Evolutionary conservation across 2,797 vertebrate species (phyloP).

Genomic region (Microctenopoma lineatum): DNA sequence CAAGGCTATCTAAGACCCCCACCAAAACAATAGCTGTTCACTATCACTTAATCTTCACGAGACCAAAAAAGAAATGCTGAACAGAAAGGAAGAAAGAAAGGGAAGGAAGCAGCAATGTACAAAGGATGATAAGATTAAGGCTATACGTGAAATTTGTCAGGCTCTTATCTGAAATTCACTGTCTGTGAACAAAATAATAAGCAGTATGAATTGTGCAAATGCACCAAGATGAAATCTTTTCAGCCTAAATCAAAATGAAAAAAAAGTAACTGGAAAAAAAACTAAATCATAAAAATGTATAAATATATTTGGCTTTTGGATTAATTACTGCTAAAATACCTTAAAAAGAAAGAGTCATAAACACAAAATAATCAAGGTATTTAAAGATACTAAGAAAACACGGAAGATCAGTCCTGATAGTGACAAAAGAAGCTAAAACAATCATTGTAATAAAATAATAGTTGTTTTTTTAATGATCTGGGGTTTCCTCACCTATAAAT

Average conservation of each 20-base stretch:
- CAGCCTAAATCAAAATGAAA: slow-evolving; percentile 68
- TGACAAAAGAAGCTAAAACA: not conserved
- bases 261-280: slow-evolving; percentile 43
- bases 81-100: slow-evolving; percentile 41
- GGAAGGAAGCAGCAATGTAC: slow-evolving; percentile 52
- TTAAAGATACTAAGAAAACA: not conserved
- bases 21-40: slow-evolving; percentile 80
- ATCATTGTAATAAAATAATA: not conserved
- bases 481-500: too few relatives aligned
- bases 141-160: slow-evolving; percentile 81
- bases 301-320: not conserved
- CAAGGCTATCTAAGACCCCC: slow-evolving; percentile 71
- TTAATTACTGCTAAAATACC: too few relatives aligned
- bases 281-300: slow-evolving; percentile 26
- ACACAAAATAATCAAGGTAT: not conserved
- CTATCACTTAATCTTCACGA: slow-evolving; percentile 74
- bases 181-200: slow-evolving; percentile 76
- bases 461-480: too few relatives aligned
- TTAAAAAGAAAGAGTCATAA: not conserved
- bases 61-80: slow-evolving; percentile 51
- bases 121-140: slow-evolving; percentile 81
- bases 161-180: slow-evolving; percentile 82
- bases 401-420: not conserved
- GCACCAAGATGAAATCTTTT: slow-evolving; percentile 74
- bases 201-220: slow-evolving; percentile 61